Conservation (phyloP, 1,140 invertebrate genomes). For the Aphelinus atriplicis region DNA sequence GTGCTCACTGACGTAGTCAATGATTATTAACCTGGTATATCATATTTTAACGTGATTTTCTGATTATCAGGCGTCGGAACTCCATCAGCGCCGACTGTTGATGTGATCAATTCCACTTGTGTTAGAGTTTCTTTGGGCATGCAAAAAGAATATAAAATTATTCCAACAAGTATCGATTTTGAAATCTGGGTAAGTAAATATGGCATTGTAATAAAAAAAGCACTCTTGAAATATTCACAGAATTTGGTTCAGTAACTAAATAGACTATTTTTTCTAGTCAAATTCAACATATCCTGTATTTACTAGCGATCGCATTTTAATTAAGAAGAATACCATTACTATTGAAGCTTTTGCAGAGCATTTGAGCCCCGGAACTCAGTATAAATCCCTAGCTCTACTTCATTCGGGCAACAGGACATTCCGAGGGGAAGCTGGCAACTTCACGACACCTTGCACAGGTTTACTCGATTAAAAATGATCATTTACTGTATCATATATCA, state of each 20-base stretch:
- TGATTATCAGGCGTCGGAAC: conserved; percentile 19
- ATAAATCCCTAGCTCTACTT: not conserved
- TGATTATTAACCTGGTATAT: not conserved
- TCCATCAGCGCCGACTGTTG: conserved; percentile 15
- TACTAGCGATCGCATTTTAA: not conserved
- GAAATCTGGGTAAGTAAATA: conserved; percentile 25
- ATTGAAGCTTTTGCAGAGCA: conserved; percentile 13
- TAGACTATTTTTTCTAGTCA: conserved; percentile 1
- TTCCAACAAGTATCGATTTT: conserved; percentile 18
- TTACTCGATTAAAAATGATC: not conserved
- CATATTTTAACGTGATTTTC: not conserved
- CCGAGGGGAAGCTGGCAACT: not conserved
- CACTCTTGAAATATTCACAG: too few species aligned
- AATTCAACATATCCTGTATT: not conserved
- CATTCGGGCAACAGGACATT: conserved; percentile 7
- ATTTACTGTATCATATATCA: not conserved
- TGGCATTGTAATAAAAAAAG: too few species aligned
- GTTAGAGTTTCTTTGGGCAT: conserved; percentile 18
- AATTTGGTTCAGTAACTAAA: too few species aligned
- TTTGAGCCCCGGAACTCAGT: conserved; percentile 24
- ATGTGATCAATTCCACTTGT: conserved; percentile 24
- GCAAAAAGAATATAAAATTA: conserved; percentile 23
- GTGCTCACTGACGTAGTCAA: not conserved
- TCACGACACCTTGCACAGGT: conserved; percentile 31
- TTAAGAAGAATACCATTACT: not conserved